Base-by-base conservation (phyloP, 2,113 vertebrate species). In the Noturus placidus region DNA sequence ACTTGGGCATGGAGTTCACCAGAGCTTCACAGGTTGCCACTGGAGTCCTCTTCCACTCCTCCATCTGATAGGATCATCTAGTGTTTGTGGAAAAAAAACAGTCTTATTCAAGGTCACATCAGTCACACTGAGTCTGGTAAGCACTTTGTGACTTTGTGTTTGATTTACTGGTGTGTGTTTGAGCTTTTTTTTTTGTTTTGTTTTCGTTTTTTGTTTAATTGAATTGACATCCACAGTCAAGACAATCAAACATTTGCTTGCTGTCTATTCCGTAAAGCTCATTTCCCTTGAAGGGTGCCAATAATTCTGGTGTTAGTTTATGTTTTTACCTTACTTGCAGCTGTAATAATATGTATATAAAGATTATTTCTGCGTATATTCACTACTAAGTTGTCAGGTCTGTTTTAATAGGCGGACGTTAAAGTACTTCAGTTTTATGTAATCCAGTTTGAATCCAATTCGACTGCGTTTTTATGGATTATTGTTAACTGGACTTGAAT, bases 81-180 rank as follows among this genome's bases (percentile, higher is more conserved):
- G 20, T 76, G 46, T 30, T 54, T n/a, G n/a, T 70, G 20, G 65
- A 56, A 14, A 25, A 17, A 35, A 69, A 72, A 10, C 7, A 9
- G 25, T 5, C 52, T 56, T 59, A 33, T 85, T 9, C n/a, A 59
- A 1, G 1, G 3, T 6, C 9, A 22, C 4, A 42, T n/a, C 42
- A 0, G 19, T 25, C 9, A 57, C 19, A 13, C 46, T 76, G 42
- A 56, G 27, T 35, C 76, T 82, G 76, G 85, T 90, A 78, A 83
- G 54, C 50, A n/a, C n/a, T n/a, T n/a, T n/a, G n/a, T n/a, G n/a
- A 61, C 30, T 82, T 27, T 2, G 19, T 30, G 25, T 54, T 79
- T 9, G 27, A 30, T 79, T 77, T 50, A 0, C 14, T 78, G 1
- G 9, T 74, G 20, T 25, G 35, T 25, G 35, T 70, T 70, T 65